Percentiles rank a stretch among this genome's conserved stretches.
phyloP scores from a whole-genome alignment of 2,113 vertebrate genomes.

The Lates calcarifer region DNA sequence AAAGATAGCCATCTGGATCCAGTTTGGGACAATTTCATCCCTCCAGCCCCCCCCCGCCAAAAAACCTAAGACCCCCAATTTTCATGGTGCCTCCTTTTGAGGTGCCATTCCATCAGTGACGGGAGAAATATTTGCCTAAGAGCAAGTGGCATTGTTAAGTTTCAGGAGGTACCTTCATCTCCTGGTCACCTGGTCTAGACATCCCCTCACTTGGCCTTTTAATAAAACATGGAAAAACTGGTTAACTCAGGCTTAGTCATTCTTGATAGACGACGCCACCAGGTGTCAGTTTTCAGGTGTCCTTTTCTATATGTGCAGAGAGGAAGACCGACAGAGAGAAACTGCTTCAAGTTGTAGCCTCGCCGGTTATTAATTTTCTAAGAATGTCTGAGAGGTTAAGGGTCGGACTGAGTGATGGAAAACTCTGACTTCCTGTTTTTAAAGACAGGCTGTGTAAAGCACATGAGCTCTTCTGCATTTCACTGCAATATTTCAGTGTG shows the following conservation, averaged over 20 bases:
- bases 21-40: conserved; percentile 75
- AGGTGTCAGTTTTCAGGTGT: conserved; percentile 4
- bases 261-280: not conserved
- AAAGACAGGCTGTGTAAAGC: conserved; percentile 33
- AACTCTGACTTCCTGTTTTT: conserved; percentile 74
- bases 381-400: conserved; percentile 67
- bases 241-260: not conserved
- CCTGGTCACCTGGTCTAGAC: conserved; percentile 45
- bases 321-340: conserved; percentile 49
- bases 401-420: conserved; percentile 72
- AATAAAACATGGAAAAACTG: conserved; percentile 10
- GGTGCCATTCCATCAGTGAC: conserved; percentile 77
- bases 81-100: conserved; percentile 77
- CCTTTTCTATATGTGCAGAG: not conserved
- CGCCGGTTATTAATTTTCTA: conserved; percentile 68
- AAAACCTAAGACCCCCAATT: conserved; percentile 65
- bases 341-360: conserved; percentile 85
- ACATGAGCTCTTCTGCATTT: not conserved
- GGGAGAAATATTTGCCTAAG: conserved; percentile 69
- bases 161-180: conserved; percentile 54
- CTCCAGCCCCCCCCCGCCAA: conserved; percentile 62
- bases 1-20: conserved; percentile 78
- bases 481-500: not conserved
- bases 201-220: conserved; percentile 8
- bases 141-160: conserved; percentile 63